Base-by-base conservation (phyloP, 2,888 invertebrate genomes). In the Onthophagus sagittarius region DNA sequence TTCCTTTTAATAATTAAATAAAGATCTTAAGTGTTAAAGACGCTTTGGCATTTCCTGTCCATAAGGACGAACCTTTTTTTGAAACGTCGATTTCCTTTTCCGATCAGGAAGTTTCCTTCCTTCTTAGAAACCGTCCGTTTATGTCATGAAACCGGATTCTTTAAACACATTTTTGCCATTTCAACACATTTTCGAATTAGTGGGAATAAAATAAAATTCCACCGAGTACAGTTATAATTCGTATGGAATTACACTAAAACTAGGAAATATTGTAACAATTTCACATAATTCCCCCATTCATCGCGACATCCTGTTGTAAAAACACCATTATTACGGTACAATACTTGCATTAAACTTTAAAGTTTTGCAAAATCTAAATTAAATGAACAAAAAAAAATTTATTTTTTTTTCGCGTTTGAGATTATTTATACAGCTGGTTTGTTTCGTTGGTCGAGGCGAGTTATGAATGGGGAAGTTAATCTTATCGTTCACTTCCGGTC, bases 401-500 rank as follows among this genome's bases (percentile, higher is more conserved):
- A n/a, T n/a, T 23, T 23, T 23, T 23, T 23, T 3, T 23, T 23
- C 23, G 23, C 23, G 3, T 23, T 23, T 3, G 3, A 23, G 23
- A 23, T 23, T 23, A 23, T 23, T 23, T 23, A 23, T 23, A 23
- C 23, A 23, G 23, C 23, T 23, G 23, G 23, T 23, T 23, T n/a
- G n/a, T n/a, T n/a, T n/a, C n/a, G n/a, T n/a, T 23, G 23, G 23
- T 23, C 3, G 23, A 23, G 23, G 23, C 1, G 23, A 23, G 15
- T 64, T 13, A 64, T 64, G 64, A 64, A 64, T 64, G 64, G 64
- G 64, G 64, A 64, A 23, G 64, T 23, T 64, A 15, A 64, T 64
- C 64, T n/a, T 13, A 13, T 14, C 15, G 64, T 64, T 64, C n/a
- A 23, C 15, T 64, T 64, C 23, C 64, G 15, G 15, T 64, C 23